Evolutionary conservation across 2,113 vertebrate species (phyloP).

Genomic region (Pantherophis guttatus): DNA sequence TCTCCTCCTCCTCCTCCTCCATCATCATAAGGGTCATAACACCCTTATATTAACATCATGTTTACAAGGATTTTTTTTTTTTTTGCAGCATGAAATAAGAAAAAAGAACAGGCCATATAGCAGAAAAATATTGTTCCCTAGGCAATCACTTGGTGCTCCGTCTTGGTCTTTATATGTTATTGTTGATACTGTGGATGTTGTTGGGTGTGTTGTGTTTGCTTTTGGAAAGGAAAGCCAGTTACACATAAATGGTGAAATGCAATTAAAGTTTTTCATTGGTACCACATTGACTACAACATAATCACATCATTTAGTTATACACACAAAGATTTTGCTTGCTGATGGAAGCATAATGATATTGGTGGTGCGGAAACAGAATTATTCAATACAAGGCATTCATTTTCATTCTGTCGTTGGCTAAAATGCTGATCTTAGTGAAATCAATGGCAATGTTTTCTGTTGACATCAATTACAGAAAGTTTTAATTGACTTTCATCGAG

Average conservation of each 20-base stretch:
- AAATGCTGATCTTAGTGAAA: conserved; percentile 8
- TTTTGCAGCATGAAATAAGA: neutral
- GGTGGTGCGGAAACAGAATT: neutral
- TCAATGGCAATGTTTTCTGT: conserved; percentile 16
- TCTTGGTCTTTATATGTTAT: neutral
- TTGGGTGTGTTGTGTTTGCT: neutral
- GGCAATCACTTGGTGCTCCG: neutral
- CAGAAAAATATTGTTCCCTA: neutral
- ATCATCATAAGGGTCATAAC: neutral
- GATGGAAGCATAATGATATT: neutral
- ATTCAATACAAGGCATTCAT: conserved; percentile 5
- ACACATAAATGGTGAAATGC: neutral
- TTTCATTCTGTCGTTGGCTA: neutral
- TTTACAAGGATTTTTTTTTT: neutral
- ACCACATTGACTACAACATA: neutral
- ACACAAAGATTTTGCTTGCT: neutral
- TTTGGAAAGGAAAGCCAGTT: neutral
- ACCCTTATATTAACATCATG: neutral
- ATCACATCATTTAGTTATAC: neutral
- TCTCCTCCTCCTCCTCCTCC: too few relatives aligned
- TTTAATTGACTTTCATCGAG: conserved; percentile 17
- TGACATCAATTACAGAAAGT: conserved; percentile 11
- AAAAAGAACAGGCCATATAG: neutral
- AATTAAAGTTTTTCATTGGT: neutral
- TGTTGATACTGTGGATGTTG: neutral